These are phyloP conservation scores for Marasmarcha lunaedactyla DNA, from an alignment of 2,888 invertebrate species.

Conservation along the genomic window DNA sequence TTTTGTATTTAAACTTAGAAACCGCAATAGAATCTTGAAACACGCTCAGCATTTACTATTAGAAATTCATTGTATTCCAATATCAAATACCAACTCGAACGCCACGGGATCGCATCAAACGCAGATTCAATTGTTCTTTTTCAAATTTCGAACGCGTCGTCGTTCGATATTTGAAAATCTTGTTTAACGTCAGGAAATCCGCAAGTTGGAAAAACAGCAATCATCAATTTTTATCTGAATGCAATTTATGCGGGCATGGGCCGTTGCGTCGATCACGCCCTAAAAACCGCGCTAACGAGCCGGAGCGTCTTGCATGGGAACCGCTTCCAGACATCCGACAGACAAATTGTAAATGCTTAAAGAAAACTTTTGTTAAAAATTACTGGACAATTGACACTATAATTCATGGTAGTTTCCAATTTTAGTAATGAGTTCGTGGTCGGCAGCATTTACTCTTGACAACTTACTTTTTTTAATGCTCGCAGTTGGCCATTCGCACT, in stretches of 20 bases:
- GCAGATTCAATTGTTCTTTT: too few species aligned
- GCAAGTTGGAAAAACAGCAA: neutral
- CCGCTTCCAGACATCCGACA: conserved; percentile 25
- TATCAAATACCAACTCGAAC: too few species aligned
- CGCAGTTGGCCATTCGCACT: too few species aligned
- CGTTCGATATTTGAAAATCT: too few species aligned
- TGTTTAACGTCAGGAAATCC: conserved; percentile 1
- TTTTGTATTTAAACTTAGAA: conserved; percentile 1
- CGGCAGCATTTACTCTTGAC: too few species aligned
- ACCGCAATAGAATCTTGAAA: neutral
- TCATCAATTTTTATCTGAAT: conserved; percentile 30
- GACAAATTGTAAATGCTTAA: neutral
- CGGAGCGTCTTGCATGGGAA: conserved; percentile 43
- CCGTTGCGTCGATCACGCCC: conserved; percentile 60
- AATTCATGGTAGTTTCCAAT: too few species aligned
- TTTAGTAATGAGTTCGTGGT: too few species aligned
- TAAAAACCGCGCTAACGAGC: conserved; percentile 57
- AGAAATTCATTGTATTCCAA: too few species aligned
- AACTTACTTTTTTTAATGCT: too few species aligned
- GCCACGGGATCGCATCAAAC: neutral
- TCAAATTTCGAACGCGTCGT: too few species aligned
- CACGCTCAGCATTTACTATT: too few species aligned
- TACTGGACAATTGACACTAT: neutral
- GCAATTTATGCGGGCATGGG: conserved; percentile 62
- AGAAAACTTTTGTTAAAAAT: neutral